Conservation (phyloP, 2,888 invertebrate genomes). For the Lacanobia wlatinum region DNA sequence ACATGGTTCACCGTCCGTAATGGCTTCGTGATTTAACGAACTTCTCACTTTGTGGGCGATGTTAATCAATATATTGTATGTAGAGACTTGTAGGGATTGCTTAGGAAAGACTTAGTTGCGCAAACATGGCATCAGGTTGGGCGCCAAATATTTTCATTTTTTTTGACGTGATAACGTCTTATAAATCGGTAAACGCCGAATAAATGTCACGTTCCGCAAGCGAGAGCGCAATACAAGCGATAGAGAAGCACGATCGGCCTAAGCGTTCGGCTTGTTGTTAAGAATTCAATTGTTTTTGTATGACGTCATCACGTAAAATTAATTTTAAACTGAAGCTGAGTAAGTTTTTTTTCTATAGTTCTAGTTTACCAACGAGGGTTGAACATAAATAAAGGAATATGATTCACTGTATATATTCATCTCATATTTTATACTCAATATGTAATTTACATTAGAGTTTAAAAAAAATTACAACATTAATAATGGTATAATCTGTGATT, state of each 20-base stretch:
- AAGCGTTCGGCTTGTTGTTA: no score
- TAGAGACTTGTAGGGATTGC: not conserved
- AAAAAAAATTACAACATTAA: slow-evolving; percentile 70
- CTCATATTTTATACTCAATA: slow-evolving; percentile 72
- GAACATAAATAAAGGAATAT: slow-evolving; percentile 30
- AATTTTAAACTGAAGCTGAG: not conserved
- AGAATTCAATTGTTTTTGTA: no score
- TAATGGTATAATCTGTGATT: slow-evolving; percentile 60
- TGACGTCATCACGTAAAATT: no score
- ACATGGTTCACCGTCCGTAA: slow-evolving; percentile 65
- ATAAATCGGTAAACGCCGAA: no score
- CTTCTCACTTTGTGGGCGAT: slow-evolving; percentile 48
- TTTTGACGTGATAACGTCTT: no score
- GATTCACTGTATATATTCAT: slow-evolving; percentile 69
- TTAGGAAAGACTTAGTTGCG: not conserved
- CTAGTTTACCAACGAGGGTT: not conserved
- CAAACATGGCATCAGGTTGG: not conserved
- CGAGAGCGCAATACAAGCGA: no score
- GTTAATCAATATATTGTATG: slow-evolving; percentile 44
- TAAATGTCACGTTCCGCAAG: no score
- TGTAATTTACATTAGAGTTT: slow-evolving; percentile 69
- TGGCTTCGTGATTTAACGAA: slow-evolving; percentile 65
- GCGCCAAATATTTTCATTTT: not conserved
- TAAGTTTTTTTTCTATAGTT: not conserved
- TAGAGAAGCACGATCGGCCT: no score